A percentile compares a stretch with the other conserved stretches of the same genome.
These are phyloP conservation scores for Hydropotes inermis DNA, from an alignment of 2,113 vertebrate species.

Conservation along the genomic window DNA sequence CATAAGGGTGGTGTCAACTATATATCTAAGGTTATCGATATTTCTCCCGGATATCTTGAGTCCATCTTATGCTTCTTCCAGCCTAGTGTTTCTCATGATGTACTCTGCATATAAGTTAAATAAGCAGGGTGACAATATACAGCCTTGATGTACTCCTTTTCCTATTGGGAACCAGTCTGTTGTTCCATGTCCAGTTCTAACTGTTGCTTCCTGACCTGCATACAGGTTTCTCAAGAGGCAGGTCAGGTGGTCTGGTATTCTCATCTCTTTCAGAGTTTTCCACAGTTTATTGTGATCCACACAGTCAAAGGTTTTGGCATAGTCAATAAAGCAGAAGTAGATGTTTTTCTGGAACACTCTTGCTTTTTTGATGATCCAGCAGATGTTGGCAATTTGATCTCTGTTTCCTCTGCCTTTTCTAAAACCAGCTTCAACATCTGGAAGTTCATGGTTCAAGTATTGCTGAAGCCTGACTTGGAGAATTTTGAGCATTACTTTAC, in stretches of 20 bases:
- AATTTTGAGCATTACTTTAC: background rate
- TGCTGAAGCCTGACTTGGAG: background rate
- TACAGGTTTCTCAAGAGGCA: background rate
- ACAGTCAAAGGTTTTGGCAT: background rate
- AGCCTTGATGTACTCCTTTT: background rate
- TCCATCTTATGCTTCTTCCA: background rate
- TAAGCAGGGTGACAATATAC: background rate
- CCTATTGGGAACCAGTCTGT: background rate
- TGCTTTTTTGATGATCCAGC: background rate
- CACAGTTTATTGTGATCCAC: background rate
- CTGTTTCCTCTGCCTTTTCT: background rate
- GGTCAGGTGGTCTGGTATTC: background rate
- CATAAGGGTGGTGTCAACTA: background rate
- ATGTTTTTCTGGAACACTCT: background rate
- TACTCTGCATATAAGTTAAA: background rate
- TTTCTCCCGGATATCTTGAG: background rate
- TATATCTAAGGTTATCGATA: background rate
- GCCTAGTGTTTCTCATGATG: rapidly evolving
- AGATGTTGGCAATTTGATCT: background rate
- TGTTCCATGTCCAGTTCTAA: background rate
- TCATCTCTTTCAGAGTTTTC: background rate
- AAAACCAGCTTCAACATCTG: background rate
- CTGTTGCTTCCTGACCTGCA: background rate
- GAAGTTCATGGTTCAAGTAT: background rate
- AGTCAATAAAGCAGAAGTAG: background rate